These are phyloP conservation scores for Halisarca cf. caerulea DNA, from an alignment of 37 sponge, comb jelly and placozoan genomes.

Conservation along the genomic window DNA sequence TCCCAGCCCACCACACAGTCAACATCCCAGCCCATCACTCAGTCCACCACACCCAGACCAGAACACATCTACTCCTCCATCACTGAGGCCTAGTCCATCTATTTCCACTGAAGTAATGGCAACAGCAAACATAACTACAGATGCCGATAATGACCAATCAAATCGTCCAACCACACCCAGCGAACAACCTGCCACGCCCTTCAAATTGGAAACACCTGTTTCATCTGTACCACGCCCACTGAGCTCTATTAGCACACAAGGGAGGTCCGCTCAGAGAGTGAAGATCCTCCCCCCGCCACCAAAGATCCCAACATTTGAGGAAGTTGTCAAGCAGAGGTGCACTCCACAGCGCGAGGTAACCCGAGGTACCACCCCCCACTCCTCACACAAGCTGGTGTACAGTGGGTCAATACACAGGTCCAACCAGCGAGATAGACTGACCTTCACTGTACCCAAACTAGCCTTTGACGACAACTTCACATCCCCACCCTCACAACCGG, in stretches of 20 bases:
- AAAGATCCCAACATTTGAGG: slow-evolving; percentile 4
- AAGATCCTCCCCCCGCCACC: slow-evolving; percentile 8
- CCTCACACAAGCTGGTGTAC: not conserved
- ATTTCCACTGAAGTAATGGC: too few relatives aligned
- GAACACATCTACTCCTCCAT: not conserved
- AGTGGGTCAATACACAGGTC: not conserved
- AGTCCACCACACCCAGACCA: not conserved
- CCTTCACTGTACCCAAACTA: not conserved
- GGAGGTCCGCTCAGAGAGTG: not conserved
- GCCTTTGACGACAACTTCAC: slow-evolving; percentile 30
- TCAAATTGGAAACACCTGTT: not conserved
- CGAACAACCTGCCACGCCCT: not conserved
- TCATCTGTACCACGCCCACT: slow-evolving; percentile 3
- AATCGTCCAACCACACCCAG: not conserved
- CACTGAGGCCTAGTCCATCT: too few relatives aligned
- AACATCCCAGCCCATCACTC: not conserved
- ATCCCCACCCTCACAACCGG: slow-evolving; percentile 1
- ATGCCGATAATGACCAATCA: not conserved
- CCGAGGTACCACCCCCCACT: not conserved
- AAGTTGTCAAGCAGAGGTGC: too few relatives aligned
- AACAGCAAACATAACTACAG: not conserved
- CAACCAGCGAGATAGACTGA: too few relatives aligned
- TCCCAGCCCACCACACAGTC: not conserved
- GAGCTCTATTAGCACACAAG: not conserved
- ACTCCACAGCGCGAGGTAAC: not conserved